Percentiles rank a stretch among this genome's conserved stretches.
These are phyloP conservation scores for Zaprionus kolodkinae DNA, from an alignment of 1,140 invertebrate genomes.

Conservation along the genomic window DNA sequence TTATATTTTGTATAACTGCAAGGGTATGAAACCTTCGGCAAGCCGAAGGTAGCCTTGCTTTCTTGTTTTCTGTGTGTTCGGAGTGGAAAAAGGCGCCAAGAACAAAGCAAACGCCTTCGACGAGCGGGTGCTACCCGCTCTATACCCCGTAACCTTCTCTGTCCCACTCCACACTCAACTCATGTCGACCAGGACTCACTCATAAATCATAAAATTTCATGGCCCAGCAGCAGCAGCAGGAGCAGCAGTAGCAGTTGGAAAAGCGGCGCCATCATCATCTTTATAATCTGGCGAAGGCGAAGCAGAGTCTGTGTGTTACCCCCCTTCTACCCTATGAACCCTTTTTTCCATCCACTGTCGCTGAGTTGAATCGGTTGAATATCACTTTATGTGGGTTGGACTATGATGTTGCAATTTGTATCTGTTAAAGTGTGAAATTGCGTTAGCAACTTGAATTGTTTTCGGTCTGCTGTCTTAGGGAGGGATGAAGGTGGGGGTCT, in stretches of 20 bases:
- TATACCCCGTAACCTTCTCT: no score
- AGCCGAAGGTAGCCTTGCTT: no score
- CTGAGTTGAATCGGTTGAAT: constrained; percentile 15
- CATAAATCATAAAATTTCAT: constrained; percentile 81
- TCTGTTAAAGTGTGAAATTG: constrained; percentile 81
- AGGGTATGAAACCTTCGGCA: no score
- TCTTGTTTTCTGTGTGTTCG: no score
- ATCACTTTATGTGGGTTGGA: constrained; percentile 37
- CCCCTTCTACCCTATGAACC: not conserved
- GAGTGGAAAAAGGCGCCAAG: constrained; percentile 32
- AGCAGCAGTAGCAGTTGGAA: not conserved
- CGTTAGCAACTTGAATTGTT: constrained; percentile 72
- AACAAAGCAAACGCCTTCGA: constrained; percentile 44
- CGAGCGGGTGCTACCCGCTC: not conserved
- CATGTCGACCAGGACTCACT: constrained; percentile 49
- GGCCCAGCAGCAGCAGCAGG: constrained; percentile 14
- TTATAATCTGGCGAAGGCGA: constrained; percentile 71
- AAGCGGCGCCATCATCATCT: constrained; percentile 69
- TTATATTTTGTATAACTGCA: no score
- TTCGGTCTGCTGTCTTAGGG: constrained; percentile 41
- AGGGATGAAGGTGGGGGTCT: no score
- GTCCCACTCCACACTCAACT: not conserved
- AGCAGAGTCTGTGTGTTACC: not conserved
- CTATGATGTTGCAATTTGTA: constrained; percentile 82
- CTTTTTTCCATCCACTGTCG: not conserved